Percentiles rank a stretch among this genome's conserved stretches.
Conservation (phyloP, 2,113 vertebrate genomes). For the Rousettus leschenaultii region DNA sequence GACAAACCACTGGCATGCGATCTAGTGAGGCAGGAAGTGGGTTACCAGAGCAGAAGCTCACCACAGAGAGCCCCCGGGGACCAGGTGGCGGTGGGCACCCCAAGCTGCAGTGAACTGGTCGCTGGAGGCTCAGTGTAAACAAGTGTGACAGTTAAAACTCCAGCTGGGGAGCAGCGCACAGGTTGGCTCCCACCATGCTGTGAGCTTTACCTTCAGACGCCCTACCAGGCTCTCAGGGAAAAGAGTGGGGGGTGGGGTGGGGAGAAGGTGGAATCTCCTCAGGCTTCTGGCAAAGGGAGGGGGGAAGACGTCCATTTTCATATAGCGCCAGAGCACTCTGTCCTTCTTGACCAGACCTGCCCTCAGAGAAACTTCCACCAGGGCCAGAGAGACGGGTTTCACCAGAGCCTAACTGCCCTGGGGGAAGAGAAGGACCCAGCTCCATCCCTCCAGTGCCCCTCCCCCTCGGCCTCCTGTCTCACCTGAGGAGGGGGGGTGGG, state of each 20-base stretch:
- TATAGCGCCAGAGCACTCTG: neutral
- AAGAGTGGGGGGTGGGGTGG: fast-evolving
- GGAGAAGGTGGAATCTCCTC: neutral
- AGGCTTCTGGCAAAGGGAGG: neutral
- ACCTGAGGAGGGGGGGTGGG: neutral
- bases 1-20: neutral
- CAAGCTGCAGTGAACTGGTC: neutral
- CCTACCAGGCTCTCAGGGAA: neutral
- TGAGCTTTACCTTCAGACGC: neutral
- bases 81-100: neutral
- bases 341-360: neutral
- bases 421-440: neutral
- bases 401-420: neutral
- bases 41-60: neutral
- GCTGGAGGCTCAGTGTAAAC: neutral
- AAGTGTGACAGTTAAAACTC: neutral
- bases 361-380: neutral
- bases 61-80: neutral
- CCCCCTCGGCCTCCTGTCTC: neutral
- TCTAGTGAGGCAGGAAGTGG: neutral
- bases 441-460: neutral
- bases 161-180: neutral
- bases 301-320: neutral
- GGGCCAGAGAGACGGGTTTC: neutral
- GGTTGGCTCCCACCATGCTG: neutral